Conservation (phyloP, 2,113 vertebrate species). For the Callorhinus ursinus region DNA sequence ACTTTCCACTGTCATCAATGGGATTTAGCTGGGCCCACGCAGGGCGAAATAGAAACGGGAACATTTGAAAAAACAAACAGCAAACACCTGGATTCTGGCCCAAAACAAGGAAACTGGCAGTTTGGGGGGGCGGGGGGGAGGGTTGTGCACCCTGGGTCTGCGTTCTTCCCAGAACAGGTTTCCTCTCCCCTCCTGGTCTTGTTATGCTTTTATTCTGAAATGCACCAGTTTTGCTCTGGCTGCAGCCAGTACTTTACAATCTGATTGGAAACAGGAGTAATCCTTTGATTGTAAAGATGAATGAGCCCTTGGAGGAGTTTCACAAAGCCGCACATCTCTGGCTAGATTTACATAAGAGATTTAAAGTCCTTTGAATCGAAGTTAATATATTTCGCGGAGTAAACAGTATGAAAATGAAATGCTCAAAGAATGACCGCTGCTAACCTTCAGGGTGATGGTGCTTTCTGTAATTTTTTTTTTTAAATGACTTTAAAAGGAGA, state of each 20-base stretch:
- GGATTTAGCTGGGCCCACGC: not conserved
- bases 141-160: accelerated
- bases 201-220: not conserved
- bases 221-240: not conserved
- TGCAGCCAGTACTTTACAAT: not conserved
- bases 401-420: not conserved
- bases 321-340: not conserved
- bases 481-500: not conserved
- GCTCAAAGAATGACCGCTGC: not conserved
- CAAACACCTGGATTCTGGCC: not conserved
- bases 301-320: not conserved
- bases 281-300: not conserved
- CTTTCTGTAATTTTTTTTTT: not conserved
- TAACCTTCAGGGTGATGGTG: not conserved
- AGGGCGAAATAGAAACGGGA: not conserved
- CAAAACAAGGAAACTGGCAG: not conserved
- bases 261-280: not conserved
- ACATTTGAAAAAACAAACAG: not conserved
- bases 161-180: too few relatives aligned
- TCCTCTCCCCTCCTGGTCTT: not conserved
- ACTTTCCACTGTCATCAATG: not conserved
- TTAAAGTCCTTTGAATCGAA: not conserved
- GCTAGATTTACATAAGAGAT: slow-evolving; percentile 22
- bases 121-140: accelerated
- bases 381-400: not conserved